Evolutionary conservation across 2,797 vertebrate genomes (phyloP).

Genomic region (Potorous gilbertii): DNA sequence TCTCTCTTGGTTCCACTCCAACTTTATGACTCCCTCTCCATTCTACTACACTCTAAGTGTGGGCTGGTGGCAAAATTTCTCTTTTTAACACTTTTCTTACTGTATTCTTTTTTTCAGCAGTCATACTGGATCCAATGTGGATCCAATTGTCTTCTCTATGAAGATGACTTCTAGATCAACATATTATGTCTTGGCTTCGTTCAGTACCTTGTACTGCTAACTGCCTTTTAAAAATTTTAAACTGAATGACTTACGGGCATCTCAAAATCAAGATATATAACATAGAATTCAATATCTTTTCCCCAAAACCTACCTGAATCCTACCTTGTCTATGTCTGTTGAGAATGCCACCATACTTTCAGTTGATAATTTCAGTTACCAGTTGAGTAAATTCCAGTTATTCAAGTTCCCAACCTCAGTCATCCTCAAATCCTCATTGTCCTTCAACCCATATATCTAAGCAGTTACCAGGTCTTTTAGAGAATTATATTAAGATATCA

Average conservation of each 20-base stretch:
- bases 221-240: not conserved
- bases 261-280: not conserved
- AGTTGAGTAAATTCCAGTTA: not conserved
- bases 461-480: not conserved
- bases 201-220: not conserved
- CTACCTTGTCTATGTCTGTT: not conserved
- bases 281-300: not conserved
- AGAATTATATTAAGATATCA: not conserved
- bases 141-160: not conserved
- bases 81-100: not conserved
- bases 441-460: not conserved
- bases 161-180: not conserved
- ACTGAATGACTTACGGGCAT: not conserved
- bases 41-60: not conserved
- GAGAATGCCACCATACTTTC: not conserved
- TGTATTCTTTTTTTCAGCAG: not conserved
- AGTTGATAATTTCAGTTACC: too few relatives aligned
- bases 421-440: not conserved
- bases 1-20: not conserved
- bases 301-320: not conserved
- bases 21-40: not conserved
- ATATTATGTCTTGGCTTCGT: not conserved
- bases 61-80: not conserved
- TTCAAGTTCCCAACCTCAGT: not conserved
- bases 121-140: not conserved